Evolutionary conservation across 2,797 vertebrate species (phyloP).

Genomic region (Sebastes elongatus): DNA sequence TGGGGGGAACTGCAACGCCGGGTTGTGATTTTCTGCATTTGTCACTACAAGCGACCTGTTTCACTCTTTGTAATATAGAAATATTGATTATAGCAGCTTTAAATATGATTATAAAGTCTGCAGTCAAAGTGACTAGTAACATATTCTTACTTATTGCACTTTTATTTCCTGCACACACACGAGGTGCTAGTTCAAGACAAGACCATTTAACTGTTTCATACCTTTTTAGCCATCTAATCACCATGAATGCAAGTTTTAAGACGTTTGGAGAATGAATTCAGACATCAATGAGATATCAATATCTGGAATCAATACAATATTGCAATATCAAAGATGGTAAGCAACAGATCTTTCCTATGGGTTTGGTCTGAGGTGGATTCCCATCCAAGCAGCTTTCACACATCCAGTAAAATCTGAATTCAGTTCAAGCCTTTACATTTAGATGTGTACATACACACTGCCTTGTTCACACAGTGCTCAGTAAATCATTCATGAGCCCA

Average conservation of each 20-base stretch:
- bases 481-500: conserved; percentile 40
- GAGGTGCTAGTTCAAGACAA: background rate
- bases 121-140: background rate
- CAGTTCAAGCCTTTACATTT: background rate
- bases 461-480: conserved; percentile 21
- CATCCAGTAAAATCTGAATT: background rate
- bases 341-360: background rate
- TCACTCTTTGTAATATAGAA: background rate
- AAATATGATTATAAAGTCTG: background rate
- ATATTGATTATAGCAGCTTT: background rate
- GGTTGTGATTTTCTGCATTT: background rate
- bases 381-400: background rate
- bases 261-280: background rate
- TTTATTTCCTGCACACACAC: background rate
- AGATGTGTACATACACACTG: background rate
- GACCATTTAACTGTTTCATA: background rate
- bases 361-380: background rate
- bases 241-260: background rate
- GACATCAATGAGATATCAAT: background rate
- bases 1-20: background rate
- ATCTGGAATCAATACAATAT: background rate
- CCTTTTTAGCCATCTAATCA: background rate
- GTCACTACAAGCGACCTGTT: background rate
- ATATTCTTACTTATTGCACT: background rate
- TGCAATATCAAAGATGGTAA: background rate